A percentile compares a stretch with the other conserved stretches of the same genome.
Evolutionary conservation across 2,888 invertebrate genomes (phyloP).

Genomic region (Caenorhabditis drosophilae): DNA sequence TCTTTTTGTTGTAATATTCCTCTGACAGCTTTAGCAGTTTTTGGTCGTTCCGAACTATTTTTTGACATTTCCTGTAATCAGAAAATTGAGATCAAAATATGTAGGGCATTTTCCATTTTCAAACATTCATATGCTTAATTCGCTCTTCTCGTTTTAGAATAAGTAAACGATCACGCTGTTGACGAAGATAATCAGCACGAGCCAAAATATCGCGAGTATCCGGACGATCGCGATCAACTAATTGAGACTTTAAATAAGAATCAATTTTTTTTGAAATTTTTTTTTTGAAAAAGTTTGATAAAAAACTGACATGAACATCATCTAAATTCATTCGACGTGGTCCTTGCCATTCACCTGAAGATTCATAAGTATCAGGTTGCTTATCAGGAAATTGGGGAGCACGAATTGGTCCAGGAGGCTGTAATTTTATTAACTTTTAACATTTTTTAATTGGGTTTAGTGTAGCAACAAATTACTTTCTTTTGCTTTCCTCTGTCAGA

Average conservation of each 20-base stretch:
- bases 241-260: conserved; percentile 38
- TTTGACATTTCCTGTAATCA: conserved; percentile 42
- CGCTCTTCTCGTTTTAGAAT: conserved; percentile 87
- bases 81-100: not conserved
- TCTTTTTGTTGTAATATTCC: conserved; percentile 37
- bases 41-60: conserved; percentile 42
- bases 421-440: no score
- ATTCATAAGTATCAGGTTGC: no score
- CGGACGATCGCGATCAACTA: conserved; percentile 32
- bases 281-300: not conserved
- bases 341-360: conserved; percentile 34
- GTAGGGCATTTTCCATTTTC: not conserved
- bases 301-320: conserved; percentile 39
- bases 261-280: not conserved
- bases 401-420: no score
- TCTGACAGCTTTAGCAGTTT: conserved; percentile 54
- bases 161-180: conserved; percentile 87
- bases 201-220: conserved; percentile 73
- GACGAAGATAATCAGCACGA: conserved; percentile 84
- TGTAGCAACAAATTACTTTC: not conserved
- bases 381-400: no score
- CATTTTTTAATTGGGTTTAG: no score
- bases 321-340: conserved; percentile 42
- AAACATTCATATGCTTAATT: conserved; percentile 74
- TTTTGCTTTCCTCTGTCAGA: no score